A percentile compares a stretch with the other conserved stretches of the same genome.
Evolutionary conservation across 2,113 vertebrate genomes (phyloP).

Genomic region (Corythoichthys haematopterus): DNA sequence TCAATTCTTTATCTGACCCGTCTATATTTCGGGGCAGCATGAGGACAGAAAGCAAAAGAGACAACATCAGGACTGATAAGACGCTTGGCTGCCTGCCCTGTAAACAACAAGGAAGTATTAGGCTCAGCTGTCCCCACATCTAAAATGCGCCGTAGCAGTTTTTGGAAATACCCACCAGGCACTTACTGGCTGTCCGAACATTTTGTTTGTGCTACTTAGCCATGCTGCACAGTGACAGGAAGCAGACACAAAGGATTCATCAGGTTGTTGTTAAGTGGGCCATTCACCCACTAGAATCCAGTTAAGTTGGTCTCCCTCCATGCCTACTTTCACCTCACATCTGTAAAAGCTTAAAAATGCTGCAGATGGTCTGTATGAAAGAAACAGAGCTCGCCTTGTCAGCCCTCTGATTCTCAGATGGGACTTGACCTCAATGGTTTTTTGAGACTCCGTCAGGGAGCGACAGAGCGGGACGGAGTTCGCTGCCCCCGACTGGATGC

Average conservation of each 20-base stretch:
- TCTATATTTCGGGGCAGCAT: slow-evolving; percentile 17
- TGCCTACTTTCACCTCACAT: slow-evolving; percentile 59
- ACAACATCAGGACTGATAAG: slow-evolving; percentile 49
- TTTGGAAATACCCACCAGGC: slow-evolving; percentile 24
- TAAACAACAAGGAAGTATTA: slow-evolving; percentile 17
- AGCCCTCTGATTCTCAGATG: slow-evolving; percentile 52
- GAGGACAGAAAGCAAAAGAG: slow-evolving; percentile 26
- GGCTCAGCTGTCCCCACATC: slow-evolving; percentile 18
- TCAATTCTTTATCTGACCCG: slow-evolving; percentile 30
- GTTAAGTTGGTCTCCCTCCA: slow-evolving; percentile 38
- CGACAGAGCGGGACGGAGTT: slow-evolving; percentile 40
- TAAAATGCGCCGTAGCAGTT: slow-evolving; percentile 28
- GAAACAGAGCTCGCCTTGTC: slow-evolving; percentile 71
- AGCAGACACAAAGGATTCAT: slow-evolving; percentile 33
- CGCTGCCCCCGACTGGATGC: slow-evolving; percentile 35
- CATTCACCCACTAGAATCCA: slow-evolving; percentile 45
- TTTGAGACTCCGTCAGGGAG: slow-evolving; percentile 47
- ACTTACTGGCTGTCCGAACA: slow-evolving; percentile 9
- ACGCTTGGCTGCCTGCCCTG: slow-evolving; percentile 34
- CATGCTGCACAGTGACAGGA: slow-evolving; percentile 2
- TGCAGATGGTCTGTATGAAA: slow-evolving; percentile 49
- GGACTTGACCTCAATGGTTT: slow-evolving; percentile 53
- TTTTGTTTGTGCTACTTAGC: slow-evolving; percentile 6
- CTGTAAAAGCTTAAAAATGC: slow-evolving; percentile 61
- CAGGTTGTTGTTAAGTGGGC: slow-evolving; percentile 39